These are phyloP conservation scores for Microhierax caerulescens DNA, from an alignment of 2,797 vertebrate genomes.

Conservation along the genomic window DNA sequence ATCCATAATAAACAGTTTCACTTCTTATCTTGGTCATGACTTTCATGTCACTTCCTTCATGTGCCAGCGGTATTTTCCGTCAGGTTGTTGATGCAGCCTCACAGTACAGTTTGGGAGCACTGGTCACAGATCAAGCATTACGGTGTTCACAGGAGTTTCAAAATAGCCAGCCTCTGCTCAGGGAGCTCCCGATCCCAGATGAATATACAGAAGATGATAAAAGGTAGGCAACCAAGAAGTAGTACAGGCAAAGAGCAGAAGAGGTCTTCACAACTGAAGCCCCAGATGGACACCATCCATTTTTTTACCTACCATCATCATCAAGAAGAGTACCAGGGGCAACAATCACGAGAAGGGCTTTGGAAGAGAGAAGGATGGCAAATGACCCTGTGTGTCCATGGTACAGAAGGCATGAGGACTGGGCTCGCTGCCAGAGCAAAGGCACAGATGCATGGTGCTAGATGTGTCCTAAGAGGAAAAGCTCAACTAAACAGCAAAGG, in stretches of 20 bases:
- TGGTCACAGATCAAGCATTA: not conserved
- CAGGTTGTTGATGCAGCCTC: not conserved
- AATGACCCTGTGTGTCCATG: not conserved
- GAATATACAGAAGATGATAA: not conserved
- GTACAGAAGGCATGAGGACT: not conserved
- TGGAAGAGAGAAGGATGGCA: not conserved
- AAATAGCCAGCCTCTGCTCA: not conserved
- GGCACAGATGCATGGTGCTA: not conserved
- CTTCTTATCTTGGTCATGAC: not conserved
- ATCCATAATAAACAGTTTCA: not conserved
- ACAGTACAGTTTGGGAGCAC: not conserved
- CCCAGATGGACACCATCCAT: not conserved
- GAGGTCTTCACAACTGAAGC: not conserved
- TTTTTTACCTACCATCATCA: not conserved
- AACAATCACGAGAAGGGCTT: not conserved
- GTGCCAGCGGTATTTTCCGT: not conserved
- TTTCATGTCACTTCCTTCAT: not conserved
- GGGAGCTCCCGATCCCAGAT: not conserved
- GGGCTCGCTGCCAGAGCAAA: not conserved
- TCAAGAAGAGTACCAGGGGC: not conserved
- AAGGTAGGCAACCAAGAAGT: not conserved
- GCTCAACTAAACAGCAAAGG: not conserved
- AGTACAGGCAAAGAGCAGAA: not conserved
- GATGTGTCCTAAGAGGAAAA: not conserved
- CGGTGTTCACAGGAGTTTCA: not conserved